A percentile compares a stretch with the other conserved stretches of the same genome.
phyloP scores from a whole-genome alignment of 1,140 invertebrate species.

The Drosophila fuyamai region DNA sequence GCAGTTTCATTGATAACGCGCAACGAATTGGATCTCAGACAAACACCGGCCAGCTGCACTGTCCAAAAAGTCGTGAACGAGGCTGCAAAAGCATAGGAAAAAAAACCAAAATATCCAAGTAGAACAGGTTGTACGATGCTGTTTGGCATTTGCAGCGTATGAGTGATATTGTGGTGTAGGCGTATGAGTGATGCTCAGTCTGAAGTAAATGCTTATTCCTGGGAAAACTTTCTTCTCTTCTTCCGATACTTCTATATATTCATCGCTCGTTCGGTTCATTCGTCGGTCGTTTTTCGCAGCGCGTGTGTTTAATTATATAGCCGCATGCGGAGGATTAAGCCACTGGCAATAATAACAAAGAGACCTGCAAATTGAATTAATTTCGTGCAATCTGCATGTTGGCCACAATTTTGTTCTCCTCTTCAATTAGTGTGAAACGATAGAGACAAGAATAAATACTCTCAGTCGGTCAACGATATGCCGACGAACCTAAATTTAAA shows the following conservation, averaged over 20 bases:
- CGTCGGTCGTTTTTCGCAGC: slow-evolving; percentile 17
- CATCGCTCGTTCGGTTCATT: neutral
- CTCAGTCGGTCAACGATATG: neutral
- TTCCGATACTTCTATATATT: neutral
- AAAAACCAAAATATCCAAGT: slow-evolving; percentile 4
- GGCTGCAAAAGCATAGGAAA: slow-evolving; percentile 23
- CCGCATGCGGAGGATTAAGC: neutral
- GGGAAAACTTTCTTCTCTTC: neutral
- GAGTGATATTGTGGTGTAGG: slow-evolving; percentile 6
- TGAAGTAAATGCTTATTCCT: neutral
- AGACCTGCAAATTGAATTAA: slow-evolving; percentile 41
- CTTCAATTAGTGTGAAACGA: slow-evolving; percentile 3
- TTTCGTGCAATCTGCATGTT: slow-evolving; percentile 10
- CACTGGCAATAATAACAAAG: slow-evolving; percentile 17
- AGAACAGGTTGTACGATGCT: slow-evolving; percentile 4
- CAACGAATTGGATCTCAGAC: slow-evolving; percentile 73
- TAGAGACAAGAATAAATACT: slow-evolving; percentile 10
- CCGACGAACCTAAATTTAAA: neutral
- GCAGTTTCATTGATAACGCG: slow-evolving; percentile 80
- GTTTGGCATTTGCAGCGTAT: slow-evolving; percentile 9
- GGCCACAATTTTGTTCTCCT: neutral
- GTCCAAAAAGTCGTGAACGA: slow-evolving; percentile 13
- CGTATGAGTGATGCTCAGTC: slow-evolving; percentile 19
- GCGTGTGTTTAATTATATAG: slow-evolving; percentile 61
- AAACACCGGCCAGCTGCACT: slow-evolving; percentile 35